Percentiles rank a stretch among this genome's conserved stretches.
These are phyloP conservation scores for Yponomeuta plumbellus DNA, from an alignment of 2,888 invertebrate species.

Conservation along the genomic window DNA sequence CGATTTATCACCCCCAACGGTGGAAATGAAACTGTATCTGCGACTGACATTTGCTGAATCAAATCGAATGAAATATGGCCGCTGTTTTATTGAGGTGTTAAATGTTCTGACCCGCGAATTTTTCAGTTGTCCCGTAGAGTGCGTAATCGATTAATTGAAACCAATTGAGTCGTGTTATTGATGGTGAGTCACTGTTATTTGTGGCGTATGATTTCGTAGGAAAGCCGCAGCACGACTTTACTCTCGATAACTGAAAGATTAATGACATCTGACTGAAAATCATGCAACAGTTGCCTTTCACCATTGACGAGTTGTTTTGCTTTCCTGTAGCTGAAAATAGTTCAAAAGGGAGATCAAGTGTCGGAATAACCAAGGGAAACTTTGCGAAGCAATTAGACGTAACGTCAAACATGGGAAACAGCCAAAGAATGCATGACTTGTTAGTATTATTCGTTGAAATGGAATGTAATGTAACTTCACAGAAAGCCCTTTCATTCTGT, in stretches of 20 bases:
- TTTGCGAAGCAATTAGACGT: neutral
- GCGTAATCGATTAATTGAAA: slow-evolving; percentile 48
- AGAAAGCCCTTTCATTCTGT: too few relatives aligned
- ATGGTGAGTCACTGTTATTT: slow-evolving; percentile 43
- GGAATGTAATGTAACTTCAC: too few relatives aligned
- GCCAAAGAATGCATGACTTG: too few relatives aligned
- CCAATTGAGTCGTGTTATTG: slow-evolving; percentile 37
- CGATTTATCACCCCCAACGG: too few relatives aligned
- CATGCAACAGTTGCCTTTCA: neutral
- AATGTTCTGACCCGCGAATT: slow-evolving; percentile 45
- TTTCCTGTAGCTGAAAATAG: neutral
- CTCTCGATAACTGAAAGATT: slow-evolving; percentile 5
- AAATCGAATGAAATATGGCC: slow-evolving; percentile 35
- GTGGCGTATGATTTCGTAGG: slow-evolving; percentile 6
- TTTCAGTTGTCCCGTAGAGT: slow-evolving; percentile 39
- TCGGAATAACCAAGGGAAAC: neutral
- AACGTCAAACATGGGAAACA: too few relatives aligned
- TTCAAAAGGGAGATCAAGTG: neutral
- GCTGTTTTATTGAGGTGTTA: slow-evolving; percentile 33
- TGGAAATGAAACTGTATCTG: neutral
- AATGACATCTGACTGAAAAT: slow-evolving; percentile 5
- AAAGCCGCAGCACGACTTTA: neutral
- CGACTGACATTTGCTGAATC: slow-evolving; percentile 20
- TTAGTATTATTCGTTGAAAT: too few relatives aligned
- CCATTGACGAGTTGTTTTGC: neutral